These are phyloP conservation scores for Mugil cephalus DNA, from an alignment of 2,113 vertebrate species.

Conservation along the genomic window DNA sequence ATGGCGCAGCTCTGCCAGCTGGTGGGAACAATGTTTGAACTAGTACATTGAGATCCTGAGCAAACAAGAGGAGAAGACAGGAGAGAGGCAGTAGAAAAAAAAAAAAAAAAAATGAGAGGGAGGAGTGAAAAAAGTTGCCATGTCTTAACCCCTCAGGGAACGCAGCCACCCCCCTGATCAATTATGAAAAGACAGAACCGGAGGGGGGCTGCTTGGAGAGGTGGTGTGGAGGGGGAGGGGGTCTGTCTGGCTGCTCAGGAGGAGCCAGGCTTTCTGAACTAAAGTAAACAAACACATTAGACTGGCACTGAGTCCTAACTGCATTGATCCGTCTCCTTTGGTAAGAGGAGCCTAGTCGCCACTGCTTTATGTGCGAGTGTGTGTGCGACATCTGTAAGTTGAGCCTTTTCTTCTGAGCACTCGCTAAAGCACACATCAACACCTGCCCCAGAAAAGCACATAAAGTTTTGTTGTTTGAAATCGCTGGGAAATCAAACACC, in stretches of 20 bases:
- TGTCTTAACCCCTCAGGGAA: conserved; percentile 97
- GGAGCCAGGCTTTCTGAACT: conserved; percentile 95
- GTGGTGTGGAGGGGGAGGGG: conserved; percentile 30
- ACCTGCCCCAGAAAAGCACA: conserved; percentile 16
- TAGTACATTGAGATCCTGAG: conserved; percentile 99
- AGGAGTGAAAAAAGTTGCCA: conserved; percentile 90
- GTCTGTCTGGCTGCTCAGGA: conserved; percentile 94
- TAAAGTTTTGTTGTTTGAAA: conserved; percentile 12
- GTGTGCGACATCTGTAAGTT: conserved; percentile 74
- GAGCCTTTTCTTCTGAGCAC: conserved; percentile 82
- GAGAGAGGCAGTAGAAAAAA: conserved; percentile 27
- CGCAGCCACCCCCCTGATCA: conserved; percentile 98
- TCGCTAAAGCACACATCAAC: conserved; percentile 27
- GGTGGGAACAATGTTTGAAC: conserved; percentile 99
- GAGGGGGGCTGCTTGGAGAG: conserved; percentile 30
- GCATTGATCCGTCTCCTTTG: conserved; percentile 93
- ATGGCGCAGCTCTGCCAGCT: conserved; percentile 99
- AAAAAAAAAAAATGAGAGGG: not conserved
- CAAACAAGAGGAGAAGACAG: conserved; percentile 88
- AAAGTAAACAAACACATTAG: conserved; percentile 98
- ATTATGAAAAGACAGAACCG: conserved; percentile 97
- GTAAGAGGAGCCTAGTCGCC: conserved; percentile 82
- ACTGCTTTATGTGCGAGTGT: conserved; percentile 37
- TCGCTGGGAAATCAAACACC: conserved; percentile 43
- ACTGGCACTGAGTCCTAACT: conserved; percentile 92